Conservation (phyloP, 2,888 invertebrate genomes). For the Metalampra italica region DNA sequence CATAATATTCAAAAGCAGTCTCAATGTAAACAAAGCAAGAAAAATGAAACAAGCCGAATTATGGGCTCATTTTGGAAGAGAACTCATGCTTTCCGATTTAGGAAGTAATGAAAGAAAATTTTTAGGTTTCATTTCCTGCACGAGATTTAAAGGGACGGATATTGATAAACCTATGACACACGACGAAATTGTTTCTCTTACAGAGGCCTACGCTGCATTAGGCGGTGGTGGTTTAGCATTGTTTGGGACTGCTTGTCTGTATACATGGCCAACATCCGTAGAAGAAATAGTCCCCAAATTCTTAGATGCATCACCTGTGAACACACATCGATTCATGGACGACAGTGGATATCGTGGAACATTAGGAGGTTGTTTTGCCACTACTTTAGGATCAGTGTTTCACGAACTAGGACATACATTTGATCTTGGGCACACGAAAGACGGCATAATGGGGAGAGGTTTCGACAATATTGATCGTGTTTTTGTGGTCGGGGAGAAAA, state of each 20-base stretch:
- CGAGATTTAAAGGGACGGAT: conserved; percentile 83
- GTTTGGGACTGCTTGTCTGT: conserved; percentile 93
- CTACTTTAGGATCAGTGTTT: conserved; percentile 92
- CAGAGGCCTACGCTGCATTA: conserved; percentile 91
- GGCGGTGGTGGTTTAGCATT: conserved; percentile 95
- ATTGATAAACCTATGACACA: conserved; percentile 81
- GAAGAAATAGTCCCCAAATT: conserved; percentile 81
- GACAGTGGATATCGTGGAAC: conserved; percentile 95
- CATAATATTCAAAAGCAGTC: conserved; percentile 84
- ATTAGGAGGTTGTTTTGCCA: conserved; percentile 91
- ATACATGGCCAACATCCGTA: conserved; percentile 90
- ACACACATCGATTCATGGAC: conserved; percentile 87
- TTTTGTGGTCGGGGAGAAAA: conserved; percentile 81
- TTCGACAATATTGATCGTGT: conserved; percentile 90
- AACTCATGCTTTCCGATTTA: conserved; percentile 85
- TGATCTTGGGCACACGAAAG: conserved; percentile 93
- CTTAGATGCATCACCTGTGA: conserved; percentile 79
- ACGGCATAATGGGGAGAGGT: conserved; percentile 95
- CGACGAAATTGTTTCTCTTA: conserved; percentile 82
- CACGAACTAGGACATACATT: conserved; percentile 97
- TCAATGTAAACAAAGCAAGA: conserved; percentile 84
- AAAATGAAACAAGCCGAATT: conserved; percentile 87
- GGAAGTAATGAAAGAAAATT: conserved; percentile 87
- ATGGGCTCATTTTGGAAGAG: conserved; percentile 91
- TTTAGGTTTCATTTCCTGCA: conserved; percentile 93